phyloP scores from a whole-genome alignment of 2,797 vertebrate species.

The Hydrocynus forskahlii region DNA sequence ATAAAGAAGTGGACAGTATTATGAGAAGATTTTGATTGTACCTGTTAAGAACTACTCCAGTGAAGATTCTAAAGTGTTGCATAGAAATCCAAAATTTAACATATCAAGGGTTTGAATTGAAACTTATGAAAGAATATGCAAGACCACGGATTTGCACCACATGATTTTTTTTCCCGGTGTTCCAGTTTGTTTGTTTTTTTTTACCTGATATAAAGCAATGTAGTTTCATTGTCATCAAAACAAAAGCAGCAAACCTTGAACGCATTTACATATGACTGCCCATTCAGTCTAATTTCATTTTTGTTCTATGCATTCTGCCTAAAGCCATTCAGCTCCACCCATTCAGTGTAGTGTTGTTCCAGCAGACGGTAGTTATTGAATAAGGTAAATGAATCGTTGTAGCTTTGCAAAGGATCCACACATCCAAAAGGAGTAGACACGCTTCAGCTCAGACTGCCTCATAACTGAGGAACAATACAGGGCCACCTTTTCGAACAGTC shows the following conservation, averaged over 20 bases:
- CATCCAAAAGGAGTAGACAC: neutral
- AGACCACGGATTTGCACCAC: too few relatives aligned
- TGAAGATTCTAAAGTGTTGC: too few relatives aligned
- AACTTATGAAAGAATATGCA: too few relatives aligned
- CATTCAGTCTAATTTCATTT: neutral
- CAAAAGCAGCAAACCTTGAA: neutral
- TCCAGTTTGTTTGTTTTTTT: too few relatives aligned
- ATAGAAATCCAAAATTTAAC: too few relatives aligned
- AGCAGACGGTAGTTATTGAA: too few relatives aligned
- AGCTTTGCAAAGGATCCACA: neutral
- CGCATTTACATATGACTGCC: neutral
- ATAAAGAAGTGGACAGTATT: constrained; percentile 49
- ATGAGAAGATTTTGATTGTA: constrained; percentile 53
- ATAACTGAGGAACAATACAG: neutral
- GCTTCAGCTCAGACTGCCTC: neutral
- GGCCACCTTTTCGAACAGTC: neutral
- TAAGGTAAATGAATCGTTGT: neutral
- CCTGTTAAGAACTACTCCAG: too few relatives aligned
- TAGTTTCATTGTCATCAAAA: neutral
- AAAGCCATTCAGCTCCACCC: neutral
- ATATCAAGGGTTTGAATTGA: too few relatives aligned
- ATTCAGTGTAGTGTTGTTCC: neutral
- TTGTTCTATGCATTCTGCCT: neutral
- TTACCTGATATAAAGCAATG: too few relatives aligned
- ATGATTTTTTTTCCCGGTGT: too few relatives aligned